phyloP scores from a whole-genome alignment of 2,797 vertebrate genomes.

The Poecilia gillii region DNA sequence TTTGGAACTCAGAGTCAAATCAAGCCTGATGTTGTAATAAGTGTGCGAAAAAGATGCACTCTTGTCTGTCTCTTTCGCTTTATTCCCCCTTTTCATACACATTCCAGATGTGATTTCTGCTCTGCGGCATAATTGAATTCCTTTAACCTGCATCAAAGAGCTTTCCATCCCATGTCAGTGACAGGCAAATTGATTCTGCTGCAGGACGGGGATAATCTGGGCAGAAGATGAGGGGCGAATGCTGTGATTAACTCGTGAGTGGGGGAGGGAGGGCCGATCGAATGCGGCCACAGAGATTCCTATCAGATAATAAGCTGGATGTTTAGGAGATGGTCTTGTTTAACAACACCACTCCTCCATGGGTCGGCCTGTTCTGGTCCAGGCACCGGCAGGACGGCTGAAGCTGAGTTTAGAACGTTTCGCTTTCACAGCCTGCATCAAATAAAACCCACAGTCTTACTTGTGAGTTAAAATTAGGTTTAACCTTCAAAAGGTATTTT shows the following conservation, averaged over 20 bases:
- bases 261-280: slow-evolving; percentile 44
- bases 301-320: slow-evolving; percentile 68
- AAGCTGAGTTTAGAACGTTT: slow-evolving; percentile 12
- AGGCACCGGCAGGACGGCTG: slow-evolving; percentile 24
- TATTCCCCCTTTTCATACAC: slow-evolving; percentile 13
- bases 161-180: slow-evolving; percentile 54
- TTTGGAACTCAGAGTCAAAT: slow-evolving; percentile 18
- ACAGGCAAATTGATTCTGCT: slow-evolving; percentile 68
- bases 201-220: slow-evolving; percentile 49
- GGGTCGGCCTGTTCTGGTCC: slow-evolving; percentile 36
- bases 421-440: slow-evolving; percentile 39
- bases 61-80: slow-evolving; percentile 4
- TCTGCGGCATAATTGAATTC: slow-evolving; percentile 54
- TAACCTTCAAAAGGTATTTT: slow-evolving; percentile 17
- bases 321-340: slow-evolving; percentile 45
- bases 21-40: neutral
- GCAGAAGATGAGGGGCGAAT: slow-evolving; percentile 12
- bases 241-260: slow-evolving; percentile 57
- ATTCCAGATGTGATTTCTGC: slow-evolving; percentile 41
- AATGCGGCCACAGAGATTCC: slow-evolving; percentile 54
- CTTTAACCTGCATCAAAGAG: slow-evolving; percentile 65
- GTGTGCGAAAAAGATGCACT: neutral
- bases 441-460: slow-evolving; percentile 44
- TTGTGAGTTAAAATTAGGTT: slow-evolving; percentile 17
- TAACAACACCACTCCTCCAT: slow-evolving; percentile 20